Conservation (phyloP, 1,140 invertebrate species). For the Sinonovacula constricta region DNA sequence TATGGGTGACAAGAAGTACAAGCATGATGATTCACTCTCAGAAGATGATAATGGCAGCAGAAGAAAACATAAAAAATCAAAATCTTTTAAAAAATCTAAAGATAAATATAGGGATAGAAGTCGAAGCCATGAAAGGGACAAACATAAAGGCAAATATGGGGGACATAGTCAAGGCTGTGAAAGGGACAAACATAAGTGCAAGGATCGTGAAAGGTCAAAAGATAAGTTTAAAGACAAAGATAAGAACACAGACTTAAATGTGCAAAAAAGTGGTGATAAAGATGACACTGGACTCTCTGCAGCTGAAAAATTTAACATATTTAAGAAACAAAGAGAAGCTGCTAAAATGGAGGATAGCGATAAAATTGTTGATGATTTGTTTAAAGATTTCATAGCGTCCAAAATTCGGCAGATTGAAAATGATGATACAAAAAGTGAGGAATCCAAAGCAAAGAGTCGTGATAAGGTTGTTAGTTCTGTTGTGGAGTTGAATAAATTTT, state of each 20-base stretch:
- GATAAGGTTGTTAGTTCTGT: slow-evolving; percentile 73
- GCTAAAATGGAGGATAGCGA: slow-evolving; percentile 22
- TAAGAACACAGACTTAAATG: slow-evolving; percentile 13
- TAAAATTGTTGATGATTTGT: slow-evolving; percentile 46
- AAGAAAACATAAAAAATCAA: slow-evolving; percentile 46
- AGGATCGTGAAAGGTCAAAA: slow-evolving; percentile 23
- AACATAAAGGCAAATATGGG: too few relatives aligned
- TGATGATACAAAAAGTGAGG: slow-evolving; percentile 15
- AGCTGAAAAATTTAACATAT: slow-evolving; percentile 48
- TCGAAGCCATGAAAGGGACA: background rate
- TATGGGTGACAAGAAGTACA: background rate
- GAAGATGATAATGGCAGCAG: slow-evolving; percentile 36
- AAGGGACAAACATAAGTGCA: background rate
- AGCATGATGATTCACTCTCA: background rate
- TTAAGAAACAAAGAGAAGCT: slow-evolving; percentile 43
- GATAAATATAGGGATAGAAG: slow-evolving; percentile 2
- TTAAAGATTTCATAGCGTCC: slow-evolving; percentile 49
- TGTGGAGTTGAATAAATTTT: slow-evolving; percentile 77
- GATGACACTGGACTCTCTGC: slow-evolving; percentile 22
- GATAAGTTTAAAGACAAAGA: slow-evolving; percentile 34
- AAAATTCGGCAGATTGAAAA: slow-evolving; percentile 46
- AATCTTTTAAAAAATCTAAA: slow-evolving; percentile 37
- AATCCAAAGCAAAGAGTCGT: background rate
- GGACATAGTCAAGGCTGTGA: too few relatives aligned
- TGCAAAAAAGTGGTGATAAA: background rate